Evolutionary conservation across 2,888 invertebrate species (phyloP), one percentile per base, ranked within the genome.

Genomic region (Scaptomyza parva): DNA sequence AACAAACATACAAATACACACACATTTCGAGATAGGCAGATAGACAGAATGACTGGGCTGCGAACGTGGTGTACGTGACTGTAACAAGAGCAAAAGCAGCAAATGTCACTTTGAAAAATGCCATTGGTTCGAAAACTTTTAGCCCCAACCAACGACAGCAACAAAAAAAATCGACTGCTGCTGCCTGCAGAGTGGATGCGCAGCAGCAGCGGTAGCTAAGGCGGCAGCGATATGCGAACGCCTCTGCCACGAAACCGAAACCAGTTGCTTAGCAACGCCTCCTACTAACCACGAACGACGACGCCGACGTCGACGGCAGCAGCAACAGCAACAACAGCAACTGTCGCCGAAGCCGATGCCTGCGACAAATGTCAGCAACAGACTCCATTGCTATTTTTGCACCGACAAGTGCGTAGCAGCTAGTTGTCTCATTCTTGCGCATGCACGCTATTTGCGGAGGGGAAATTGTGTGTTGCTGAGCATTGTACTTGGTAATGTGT

Each of bases 251-350:
- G 26, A 44, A 44, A 66, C 64, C 67, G 80, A 87, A 88, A 88
- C 89, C 86, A 91, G 88, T 91, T 90, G 91, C 91, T 91, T 88
- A 90, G 91, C 90, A 91, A 91, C 91, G 90, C 91, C 91, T 91
- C 91, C 90, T 86, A 64, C 89, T 80, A 83, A 85, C 89, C 88
- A 89, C 85, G 83, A 76, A 68, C 78, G 68, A 55, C 66, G 48
- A 59, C 54, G 71, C 17, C 58, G 57, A 59, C 62, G 45, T 24
- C 72, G 45, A n/a, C 55, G 41, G 14, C 43, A 8, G 24, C 62
- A 43, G n/a, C 41, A 33, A 28, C 51, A 40, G 22, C 45, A 41
- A 17, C 63, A 53, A 18, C 54, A 30, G 30, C 50, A 63, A 77
- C 58, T 68, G 69, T 76, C 69, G 80, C 70, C 50, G 72, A 71